Base-by-base conservation (phyloP, 2,888 invertebrate species). In the Gymnocheta viridis region DNA sequence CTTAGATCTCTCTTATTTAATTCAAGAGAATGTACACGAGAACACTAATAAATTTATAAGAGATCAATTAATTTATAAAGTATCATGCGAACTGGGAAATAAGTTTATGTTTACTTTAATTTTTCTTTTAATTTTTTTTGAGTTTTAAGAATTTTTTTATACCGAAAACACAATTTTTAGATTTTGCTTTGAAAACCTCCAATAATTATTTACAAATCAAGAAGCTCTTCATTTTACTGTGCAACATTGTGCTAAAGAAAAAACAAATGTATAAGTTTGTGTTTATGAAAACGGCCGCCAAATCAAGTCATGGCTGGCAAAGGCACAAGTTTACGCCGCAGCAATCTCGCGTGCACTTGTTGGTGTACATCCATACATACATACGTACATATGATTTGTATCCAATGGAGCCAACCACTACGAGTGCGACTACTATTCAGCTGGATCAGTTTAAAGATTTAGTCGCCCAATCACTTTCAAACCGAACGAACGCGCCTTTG, bases 381-480 rank as follows among this genome's bases (percentile, higher is more conserved):
- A 4, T 47, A 47, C 5, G 47, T 47, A 19, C 9, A 17, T 19
- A 19, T 10, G n/a, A n/a, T 24, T 58, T 56, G 24, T 81, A 84
- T 49, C 81, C 74, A 84, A 78, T 81, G 81, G 81, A 84, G 62
- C 56, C 64, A 79, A 58, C 32, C 12, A 51, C 35, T 47, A 14
- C n/a, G 24, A 64, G 47, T 62, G 35, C 47, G 24, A 17, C 32
- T 72, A 74, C 74, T 72, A 81, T 78, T 80, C 56, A 84, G 81
- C 81, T 84, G 84, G 84, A 84, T 84, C 84, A 78, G 56, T 81
- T 76, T 76, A 14, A 77, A 81, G 77, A 73, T 84, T 86, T 86
- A 87, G 87, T 87, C 82, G 85, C 84, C 84, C 81, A 82, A 86
- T 85, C 78, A 86, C 85, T 84, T 84, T 86, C 87, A 85, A 85